Base-by-base conservation (phyloP, 2,888 invertebrate species). In the Dinocampus coccinellae region DNA sequence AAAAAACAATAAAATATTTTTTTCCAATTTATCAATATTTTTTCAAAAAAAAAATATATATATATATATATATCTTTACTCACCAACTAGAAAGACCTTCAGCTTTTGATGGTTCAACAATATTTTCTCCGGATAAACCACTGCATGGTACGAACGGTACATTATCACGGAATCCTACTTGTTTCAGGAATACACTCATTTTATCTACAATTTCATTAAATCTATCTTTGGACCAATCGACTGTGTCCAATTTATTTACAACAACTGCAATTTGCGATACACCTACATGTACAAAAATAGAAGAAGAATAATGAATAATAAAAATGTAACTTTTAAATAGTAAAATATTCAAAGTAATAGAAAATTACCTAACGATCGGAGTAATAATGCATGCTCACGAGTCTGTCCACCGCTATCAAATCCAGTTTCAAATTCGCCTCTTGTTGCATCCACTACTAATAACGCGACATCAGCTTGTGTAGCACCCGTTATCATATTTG, bases 401-500 rank as follows among this genome's bases (percentile, higher is more conserved):
- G 99, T 99, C 88, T 99, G 99, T 1, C 99, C 99, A 11, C 99
- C 99, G 79, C 94, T 92, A 82, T 99, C 98, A 88, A 99, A 99
- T 1, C 99, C 99, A 53, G 98, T 97, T 88, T 99, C 99, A 89
- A 99, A 99, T 89, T 99, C 99, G 26, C 99, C 99, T 79, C 94
- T 90, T 0, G 95, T 95, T 0, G 98, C 97, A 90, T 99, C 99
- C 0, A 99, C 95, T 0, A 99, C 99, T 24, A 99, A 89, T 36
- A 99, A 89, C 13, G 98, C 98, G 0, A 97, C 98, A 89, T 99
- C 99, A 1, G 99, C 99, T 88, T 99, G 98, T 0, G 97, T 96
- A 1, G 99, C 98, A 16, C 99, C 99, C 13, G 95, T 96, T 79
- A 99, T 99, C 99, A 99, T 99, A 83, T 99, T 99, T 1, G 99